Conservation (phyloP, 2,888 invertebrate genomes). For the Lathronympha strigana region DNA sequence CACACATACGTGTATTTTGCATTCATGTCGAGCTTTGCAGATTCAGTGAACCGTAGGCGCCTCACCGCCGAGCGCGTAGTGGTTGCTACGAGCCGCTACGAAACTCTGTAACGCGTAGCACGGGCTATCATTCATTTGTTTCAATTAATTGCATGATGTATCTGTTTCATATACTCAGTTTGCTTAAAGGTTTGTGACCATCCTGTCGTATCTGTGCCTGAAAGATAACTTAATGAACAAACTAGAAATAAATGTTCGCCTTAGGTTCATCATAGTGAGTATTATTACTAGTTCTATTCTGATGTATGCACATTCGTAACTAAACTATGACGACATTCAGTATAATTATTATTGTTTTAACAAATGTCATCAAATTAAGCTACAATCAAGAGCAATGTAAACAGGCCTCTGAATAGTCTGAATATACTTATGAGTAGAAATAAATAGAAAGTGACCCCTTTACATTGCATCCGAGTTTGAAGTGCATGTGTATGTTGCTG, state of each 20-base stretch:
- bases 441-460: too few relatives aligned
- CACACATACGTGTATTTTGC: constrained; percentile 81
- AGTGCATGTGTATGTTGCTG: too few relatives aligned
- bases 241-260: constrained; percentile 1
- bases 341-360: too few relatives aligned
- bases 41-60: constrained; percentile 81
- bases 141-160: constrained; percentile 36
- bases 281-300: not conserved
- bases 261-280: constrained; percentile 15
- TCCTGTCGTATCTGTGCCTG: not conserved
- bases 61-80: constrained; percentile 66
- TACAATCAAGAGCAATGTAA: too few relatives aligned
- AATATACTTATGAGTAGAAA: too few relatives aligned
- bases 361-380: too few relatives aligned
- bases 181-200: constrained; percentile 1
- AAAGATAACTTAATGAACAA: not conserved
- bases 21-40: constrained; percentile 75
- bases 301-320: too few relatives aligned
- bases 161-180: not conserved
- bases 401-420: too few relatives aligned
- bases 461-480: too few relatives aligned
- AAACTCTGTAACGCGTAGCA: constrained; percentile 54
- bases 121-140: constrained; percentile 45
- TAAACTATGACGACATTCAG: too few relatives aligned
- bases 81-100: constrained; percentile 69